A percentile compares a stretch with the other conserved stretches of the same genome.
phyloP scores from a whole-genome alignment of 2,113 vertebrate species.

The Ginglymostoma cirratum region DNA sequence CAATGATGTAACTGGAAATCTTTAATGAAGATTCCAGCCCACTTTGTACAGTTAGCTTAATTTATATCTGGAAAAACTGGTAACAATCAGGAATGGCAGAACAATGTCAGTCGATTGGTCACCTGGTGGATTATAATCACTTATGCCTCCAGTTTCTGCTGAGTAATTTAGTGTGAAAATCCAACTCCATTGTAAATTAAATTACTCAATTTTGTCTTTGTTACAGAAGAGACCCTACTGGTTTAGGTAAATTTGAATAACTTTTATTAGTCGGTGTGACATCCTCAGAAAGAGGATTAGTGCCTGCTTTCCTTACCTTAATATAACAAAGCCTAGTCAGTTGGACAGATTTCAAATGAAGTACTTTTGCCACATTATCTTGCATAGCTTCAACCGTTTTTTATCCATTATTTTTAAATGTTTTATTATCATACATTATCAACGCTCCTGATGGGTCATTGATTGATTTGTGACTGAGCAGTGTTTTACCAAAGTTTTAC shows the following conservation, averaged over 20 bases:
- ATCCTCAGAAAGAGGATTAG: neutral
- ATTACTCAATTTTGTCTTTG: neutral
- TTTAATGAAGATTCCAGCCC: neutral
- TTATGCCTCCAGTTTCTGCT: neutral
- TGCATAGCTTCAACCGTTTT: neutral
- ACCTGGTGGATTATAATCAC: neutral
- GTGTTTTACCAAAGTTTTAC: neutral
- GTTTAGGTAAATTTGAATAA: neutral
- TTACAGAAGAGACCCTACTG: neutral
- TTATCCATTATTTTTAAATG: neutral
- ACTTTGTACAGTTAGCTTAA: neutral
- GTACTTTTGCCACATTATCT: neutral
- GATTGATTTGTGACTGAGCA: neutral
- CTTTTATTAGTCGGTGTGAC: neutral
- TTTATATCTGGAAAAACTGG: too few species aligned
- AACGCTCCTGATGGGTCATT: neutral
- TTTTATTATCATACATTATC: neutral
- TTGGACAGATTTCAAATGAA: neutral
- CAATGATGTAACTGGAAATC: neutral
- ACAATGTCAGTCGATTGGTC: neutral
- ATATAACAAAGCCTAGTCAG: neutral
- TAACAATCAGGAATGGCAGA: neutral
- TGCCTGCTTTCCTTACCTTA: neutral
- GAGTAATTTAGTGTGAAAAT: neutral
- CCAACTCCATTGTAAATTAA: neutral